Evolutionary conservation across 2,113 vertebrate genomes (phyloP).

Genomic region (Chascanopsetta lugubris): DNA sequence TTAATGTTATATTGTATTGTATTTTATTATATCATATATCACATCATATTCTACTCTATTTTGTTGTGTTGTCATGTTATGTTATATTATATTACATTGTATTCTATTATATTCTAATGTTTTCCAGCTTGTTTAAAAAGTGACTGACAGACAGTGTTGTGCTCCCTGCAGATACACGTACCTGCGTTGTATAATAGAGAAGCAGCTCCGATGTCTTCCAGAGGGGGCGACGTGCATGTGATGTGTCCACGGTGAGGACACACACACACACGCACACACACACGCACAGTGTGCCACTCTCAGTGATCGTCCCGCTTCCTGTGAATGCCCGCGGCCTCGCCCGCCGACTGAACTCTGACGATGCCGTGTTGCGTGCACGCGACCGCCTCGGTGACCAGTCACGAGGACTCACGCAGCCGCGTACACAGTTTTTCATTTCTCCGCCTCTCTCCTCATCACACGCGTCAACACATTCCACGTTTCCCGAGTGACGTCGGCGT

Average conservation of each 20-base stretch:
- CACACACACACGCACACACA: no score
- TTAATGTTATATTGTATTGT: no score
- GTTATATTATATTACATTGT: no score
- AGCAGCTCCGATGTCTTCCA: conserved; percentile 86
- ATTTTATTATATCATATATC: no score
- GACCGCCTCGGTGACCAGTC: conserved; percentile 23
- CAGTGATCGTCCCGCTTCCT: no score
- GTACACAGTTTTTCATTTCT: neutral
- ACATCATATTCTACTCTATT: no score
- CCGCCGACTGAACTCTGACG: conserved; percentile 8
- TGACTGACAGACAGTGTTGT: no score
- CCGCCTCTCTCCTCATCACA: neutral
- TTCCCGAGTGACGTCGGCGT: neutral
- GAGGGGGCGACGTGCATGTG: conserved; percentile 82
- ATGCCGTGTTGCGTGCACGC: conserved; percentile 27
- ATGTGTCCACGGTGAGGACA: conserved; percentile 27
- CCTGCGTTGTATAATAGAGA: conserved; percentile 88
- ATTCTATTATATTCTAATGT: no score
- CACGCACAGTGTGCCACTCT: no score
- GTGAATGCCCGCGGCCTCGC: no score
- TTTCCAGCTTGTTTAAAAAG: no score
- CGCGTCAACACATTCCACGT: neutral
- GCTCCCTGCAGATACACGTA: conserved; percentile 80
- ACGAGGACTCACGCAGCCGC: neutral
- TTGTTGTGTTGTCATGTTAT: no score